Base-by-base conservation (phyloP, 2,888 invertebrate species). In the Adelphocoris suturalis region DNA sequence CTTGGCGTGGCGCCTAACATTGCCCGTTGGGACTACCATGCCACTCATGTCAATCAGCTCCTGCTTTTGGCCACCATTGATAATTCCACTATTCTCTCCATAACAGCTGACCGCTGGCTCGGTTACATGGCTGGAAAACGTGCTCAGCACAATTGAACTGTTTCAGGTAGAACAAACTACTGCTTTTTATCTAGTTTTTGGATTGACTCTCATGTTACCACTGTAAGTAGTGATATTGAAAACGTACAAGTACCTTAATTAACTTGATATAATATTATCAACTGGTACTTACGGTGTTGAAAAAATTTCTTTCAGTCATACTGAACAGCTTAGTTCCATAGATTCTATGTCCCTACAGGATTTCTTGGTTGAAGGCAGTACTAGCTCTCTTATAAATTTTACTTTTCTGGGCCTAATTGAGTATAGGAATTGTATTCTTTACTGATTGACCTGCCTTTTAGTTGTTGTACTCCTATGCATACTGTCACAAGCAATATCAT, bases 11-110 rank as follows among this genome's bases (percentile, higher is more conserved):
- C 97, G 46, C 98, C 98, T 0, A 99, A 99, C 93, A 94, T 99
- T 91, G 99, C 99, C 0, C 95, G 99, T 90, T 99, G 99, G 98
- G 99, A 99, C 93, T 99, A 99, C 93, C 99, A 99, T 94, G 97
- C 98, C 0, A 99, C 99, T 0, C 99, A 99, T 93, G 97, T 99
- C 37, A 99, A 99, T 94, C 99, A 99, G 81, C 95, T 99, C 91
- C 95, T 99, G 91, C 94, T 98, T 90, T 94, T 99, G 37, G 96
- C 97, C 61, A 97, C 98, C 0, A 95, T 99, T 78, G 97, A 98
- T 92, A 95, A 95, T 90, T 97, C 98, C 92, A 96, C 97, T 0
- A 94, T 98, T 89, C 95, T 98, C 91, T 94, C 96, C 19, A 95
- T 96, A 89, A 98, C 98, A 0, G 98, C 98, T 0, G 96, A 97